Evolutionary conservation across 2,113 vertebrate genomes (phyloP).

Genomic region (Chitala chitala): DNA sequence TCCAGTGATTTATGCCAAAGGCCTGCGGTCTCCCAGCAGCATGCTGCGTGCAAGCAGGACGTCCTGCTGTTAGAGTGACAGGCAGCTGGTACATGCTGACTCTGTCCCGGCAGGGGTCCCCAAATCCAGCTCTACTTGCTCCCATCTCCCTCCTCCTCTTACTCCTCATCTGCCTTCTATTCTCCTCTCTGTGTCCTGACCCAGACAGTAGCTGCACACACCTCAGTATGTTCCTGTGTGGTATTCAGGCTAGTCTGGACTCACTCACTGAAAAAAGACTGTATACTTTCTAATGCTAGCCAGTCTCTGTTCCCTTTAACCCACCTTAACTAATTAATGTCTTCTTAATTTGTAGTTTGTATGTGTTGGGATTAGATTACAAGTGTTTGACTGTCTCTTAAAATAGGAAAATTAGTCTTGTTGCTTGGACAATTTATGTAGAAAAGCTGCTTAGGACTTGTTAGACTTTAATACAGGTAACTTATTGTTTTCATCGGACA

Average conservation of each 20-base stretch:
- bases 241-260: background rate
- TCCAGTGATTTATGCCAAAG: conserved; percentile 73
- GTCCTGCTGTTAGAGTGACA: conserved; percentile 72
- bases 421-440: too few species aligned
- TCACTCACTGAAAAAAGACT: background rate
- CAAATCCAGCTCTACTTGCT: conserved; percentile 50
- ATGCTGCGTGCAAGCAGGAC: conserved; percentile 59
- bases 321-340: background rate
- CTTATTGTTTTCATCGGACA: too few species aligned
- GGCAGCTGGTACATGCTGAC: conserved; percentile 53
- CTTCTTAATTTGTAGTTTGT: background rate
- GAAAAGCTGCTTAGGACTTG: too few species aligned
- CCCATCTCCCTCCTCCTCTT: conserved; percentile 31
- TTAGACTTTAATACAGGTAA: too few species aligned
- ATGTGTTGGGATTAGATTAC: background rate
- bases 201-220: background rate
- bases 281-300: background rate
- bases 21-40: conserved; percentile 55
- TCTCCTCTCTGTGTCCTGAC: background rate
- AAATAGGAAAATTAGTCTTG: too few species aligned
- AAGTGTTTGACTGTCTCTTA: too few species aligned
- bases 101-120: conserved; percentile 62
- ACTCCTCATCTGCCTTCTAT: conserved; percentile 27
- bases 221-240: background rate
- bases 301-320: background rate